Conservation (phyloP, 1,140 invertebrate species). For the Drosophila arizonae region DNA sequence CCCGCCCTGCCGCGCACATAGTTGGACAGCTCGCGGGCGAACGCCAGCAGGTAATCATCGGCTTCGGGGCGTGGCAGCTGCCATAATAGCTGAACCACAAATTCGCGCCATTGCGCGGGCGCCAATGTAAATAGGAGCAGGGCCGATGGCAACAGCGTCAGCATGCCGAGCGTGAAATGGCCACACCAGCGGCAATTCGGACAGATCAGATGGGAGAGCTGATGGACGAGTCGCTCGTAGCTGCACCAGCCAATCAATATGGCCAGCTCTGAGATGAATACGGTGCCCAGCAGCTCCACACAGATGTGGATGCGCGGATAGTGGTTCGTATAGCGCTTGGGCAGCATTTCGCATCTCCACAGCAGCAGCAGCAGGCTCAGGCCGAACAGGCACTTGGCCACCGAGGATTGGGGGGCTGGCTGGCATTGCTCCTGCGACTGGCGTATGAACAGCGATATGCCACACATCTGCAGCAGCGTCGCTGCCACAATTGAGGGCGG, state of each 20-base stretch:
- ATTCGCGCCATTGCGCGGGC: conserved; percentile 26
- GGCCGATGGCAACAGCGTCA: conserved; percentile 9
- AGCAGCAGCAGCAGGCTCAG: conserved; percentile 30
- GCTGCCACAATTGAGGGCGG: conserved; percentile 31
- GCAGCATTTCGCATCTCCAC: conserved; percentile 41
- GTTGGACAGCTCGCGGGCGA: conserved; percentile 26
- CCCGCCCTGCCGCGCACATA: conserved; percentile 28
- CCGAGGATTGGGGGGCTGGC: neutral
- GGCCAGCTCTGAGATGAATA: conserved; percentile 39
- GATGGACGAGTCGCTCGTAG: conserved; percentile 27
- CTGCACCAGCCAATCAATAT: conserved; percentile 35
- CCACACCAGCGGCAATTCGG: conserved; percentile 40
- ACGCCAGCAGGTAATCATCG: conserved; percentile 20
- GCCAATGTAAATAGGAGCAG: conserved; percentile 14
- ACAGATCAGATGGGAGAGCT: conserved; percentile 19
- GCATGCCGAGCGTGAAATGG: conserved; percentile 6
- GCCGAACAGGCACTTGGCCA: conserved; percentile 36
- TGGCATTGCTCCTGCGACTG: conserved; percentile 25
- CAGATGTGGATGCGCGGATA: conserved; percentile 24
- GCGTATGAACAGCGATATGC: conserved; percentile 38
- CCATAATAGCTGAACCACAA: conserved; percentile 23
- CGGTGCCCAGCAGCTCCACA: conserved; percentile 38
- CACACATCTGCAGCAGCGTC: conserved; percentile 34
- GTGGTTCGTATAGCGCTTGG: neutral
- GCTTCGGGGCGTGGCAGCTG: conserved; percentile 29